Evolutionary conservation across 1,140 invertebrate genomes (phyloP), one percentile per base, ranked within the genome.

Genomic region (Solenopsis invicta): DNA sequence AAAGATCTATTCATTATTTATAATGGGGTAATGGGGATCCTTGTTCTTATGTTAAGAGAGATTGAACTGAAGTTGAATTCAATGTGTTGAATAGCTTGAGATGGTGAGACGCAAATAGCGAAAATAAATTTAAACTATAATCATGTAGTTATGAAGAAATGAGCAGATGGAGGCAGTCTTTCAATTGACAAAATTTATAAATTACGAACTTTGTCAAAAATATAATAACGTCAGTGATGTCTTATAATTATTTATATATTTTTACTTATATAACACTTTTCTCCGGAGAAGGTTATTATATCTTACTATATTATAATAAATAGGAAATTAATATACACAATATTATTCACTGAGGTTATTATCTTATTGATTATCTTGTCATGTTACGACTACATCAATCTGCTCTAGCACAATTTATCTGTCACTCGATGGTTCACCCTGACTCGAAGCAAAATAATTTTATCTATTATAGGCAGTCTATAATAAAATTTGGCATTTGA

Each of bases 41-140:
- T 90, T 89, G 89, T 72, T 89, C 85, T 90, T 90, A 89, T n/a
- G 80, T 90, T 89, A 89, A 90, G 85, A 90, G 85, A 62, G 62
- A 82, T 90, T 78, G 71, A 74, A 90, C 78, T 90, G 78, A 71
- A 74, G 59, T 90, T 89, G 56, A 87, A 89, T 89, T 87, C 64
- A 48, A 45, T 88, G 52, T 86, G 85, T 86, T 72, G 78, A 88
- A 88, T 86, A 82, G 66, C 67, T 84, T 84, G 69, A 84, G 45
- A 84, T 84, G 37, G 54, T 62, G 80, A 74, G 56, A 84, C 69
- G 61, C 64, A 12, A 37, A 84, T 84, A 84, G 80, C 69, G 69
- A 75, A 75, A 62, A 75, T 84, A 84, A 84, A 84, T 84, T 84
- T 75, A 50, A 84, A 61, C 80, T 84, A 61, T 84, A 84, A 84